Base-by-base conservation (phyloP, 92 coral and sea anemone species). In the Parazoanthus atlanticus region DNA sequence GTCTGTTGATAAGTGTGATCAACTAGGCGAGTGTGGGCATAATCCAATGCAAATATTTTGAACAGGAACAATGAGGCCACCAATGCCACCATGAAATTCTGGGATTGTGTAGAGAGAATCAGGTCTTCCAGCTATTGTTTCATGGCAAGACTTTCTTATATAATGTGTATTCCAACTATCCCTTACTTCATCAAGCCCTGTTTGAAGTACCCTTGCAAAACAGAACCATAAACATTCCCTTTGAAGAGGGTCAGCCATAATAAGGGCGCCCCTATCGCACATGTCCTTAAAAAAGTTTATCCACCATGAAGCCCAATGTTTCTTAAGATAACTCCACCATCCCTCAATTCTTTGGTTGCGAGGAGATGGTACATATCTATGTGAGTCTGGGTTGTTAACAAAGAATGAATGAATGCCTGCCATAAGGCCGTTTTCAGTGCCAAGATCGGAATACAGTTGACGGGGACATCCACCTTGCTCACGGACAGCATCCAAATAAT, bases 1-100 rank as follows among this genome's bases (percentile, higher is more conserved):
- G 77, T n/a, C 43, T 72, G 34, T 25, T 66, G 1, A 25, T 72
- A 19, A 5, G 15, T 31, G 77, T 33, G 34, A n/a, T 72, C 77
- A 33, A 72, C 43, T n/a, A 72, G 77, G 16, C 29, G 77, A 19
- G 43, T 30, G 77, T 31, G 26, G 33, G 33, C 21, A 21, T 31
- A 33, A 72, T 31, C 41, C 43, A 72, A 72, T 1, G 40, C 77
- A n/a, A 29, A 23, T 33, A 72, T 33, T 11, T 33, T 72, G 77
- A n/a, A 72, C 77, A 17, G 31, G 31, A 17, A 33, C 31, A 31
- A 72, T 72, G 26, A 72, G 77, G 23, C 9, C 26, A 17, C 21
- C 43, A 72, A 72, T 33, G 25, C 79, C 79, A 74, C 79, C 79
- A 74, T 74, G 79, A 33, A 74, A 74, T n/a, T 74, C 79, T 74